These are phyloP conservation scores for Anguilla japonica DNA, from an alignment of 2,113 vertebrate genomes.

Conservation along the genomic window DNA sequence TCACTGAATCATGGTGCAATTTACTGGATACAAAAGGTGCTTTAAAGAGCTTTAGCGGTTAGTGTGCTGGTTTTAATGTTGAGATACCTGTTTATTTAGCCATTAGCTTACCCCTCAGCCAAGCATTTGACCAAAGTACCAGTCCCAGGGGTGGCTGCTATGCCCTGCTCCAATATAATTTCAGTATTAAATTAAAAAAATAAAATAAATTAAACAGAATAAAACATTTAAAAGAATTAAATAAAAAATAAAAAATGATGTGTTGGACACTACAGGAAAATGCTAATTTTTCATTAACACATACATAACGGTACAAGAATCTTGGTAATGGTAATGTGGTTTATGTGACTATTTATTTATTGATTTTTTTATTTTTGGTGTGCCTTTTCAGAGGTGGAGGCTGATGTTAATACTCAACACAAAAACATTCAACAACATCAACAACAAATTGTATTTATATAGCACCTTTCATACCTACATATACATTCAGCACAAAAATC, in stretches of 20 bases:
- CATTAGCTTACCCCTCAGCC: neutral
- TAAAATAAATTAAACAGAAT: no score
- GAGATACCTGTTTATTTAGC: constrained; percentile 14
- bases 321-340: neutral
- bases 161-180: neutral
- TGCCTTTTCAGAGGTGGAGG: no score
- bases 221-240: no score
- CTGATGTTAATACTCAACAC: no score
- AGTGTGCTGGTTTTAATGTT: constrained; percentile 22
- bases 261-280: neutral
- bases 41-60: constrained; percentile 12
- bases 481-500: no score
- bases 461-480: no score
- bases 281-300: neutral
- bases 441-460: no score
- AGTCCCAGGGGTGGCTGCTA: neutral
- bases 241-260: neutral
- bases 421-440: no score
- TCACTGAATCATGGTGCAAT: constrained; percentile 18
- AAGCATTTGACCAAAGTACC: constrained; percentile 8
- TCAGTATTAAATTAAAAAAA: neutral
- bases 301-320: neutral
- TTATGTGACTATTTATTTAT: no score
- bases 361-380: no score
- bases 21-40: neutral